phyloP scores from a whole-genome alignment of 2,797 vertebrate genomes.

The Myripristis murdjan region DNA sequence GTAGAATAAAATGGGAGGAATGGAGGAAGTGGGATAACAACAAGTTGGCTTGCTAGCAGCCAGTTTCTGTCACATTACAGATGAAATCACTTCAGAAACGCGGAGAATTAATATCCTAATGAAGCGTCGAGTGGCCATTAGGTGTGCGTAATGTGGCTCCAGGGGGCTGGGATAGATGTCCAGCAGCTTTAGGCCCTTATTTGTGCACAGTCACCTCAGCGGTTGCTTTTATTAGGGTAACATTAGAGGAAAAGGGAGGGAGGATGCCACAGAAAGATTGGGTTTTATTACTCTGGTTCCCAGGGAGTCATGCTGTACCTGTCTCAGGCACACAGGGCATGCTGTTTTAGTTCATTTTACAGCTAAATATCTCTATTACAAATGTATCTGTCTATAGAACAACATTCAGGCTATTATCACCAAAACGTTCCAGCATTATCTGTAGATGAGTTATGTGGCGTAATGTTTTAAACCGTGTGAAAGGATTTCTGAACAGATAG shows the following conservation, averaged over 20 bases:
- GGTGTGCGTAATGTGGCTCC: slow-evolving; percentile 97
- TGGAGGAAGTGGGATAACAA: slow-evolving; percentile 84
- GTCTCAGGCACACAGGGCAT: slow-evolving; percentile 85
- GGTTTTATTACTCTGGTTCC: slow-evolving; percentile 95
- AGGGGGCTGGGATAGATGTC: slow-evolving; percentile 95
- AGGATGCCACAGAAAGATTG: slow-evolving; percentile 91
- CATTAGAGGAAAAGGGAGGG: slow-evolving; percentile 88
- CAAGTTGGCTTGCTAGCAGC: slow-evolving; percentile 93
- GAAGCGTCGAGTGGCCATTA: slow-evolving; percentile 96
- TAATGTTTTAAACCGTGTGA: slow-evolving; percentile 64
- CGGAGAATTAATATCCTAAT: slow-evolving; percentile 99
- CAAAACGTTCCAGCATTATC: slow-evolving; percentile 63
- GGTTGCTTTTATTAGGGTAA: slow-evolving; percentile 96
- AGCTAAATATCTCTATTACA: slow-evolving; percentile 83
- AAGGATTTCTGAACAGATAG: slow-evolving; percentile 60
- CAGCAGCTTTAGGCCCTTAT: slow-evolving; percentile 93
- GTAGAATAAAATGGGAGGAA: slow-evolving; percentile 51
- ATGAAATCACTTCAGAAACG: slow-evolving; percentile 96
- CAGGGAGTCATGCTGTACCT: slow-evolving; percentile 94
- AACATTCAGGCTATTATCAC: slow-evolving; percentile 80
- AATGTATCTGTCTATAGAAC: slow-evolving; percentile 70
- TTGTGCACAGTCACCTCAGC: slow-evolving; percentile 95
- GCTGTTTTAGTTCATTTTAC: slow-evolving; percentile 83
- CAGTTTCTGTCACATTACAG: slow-evolving; percentile 94
- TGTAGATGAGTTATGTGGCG: slow-evolving; percentile 67